Evolutionary conservation across 1,140 invertebrate species (phyloP).

Genomic region (Zaprionus lachaisei): DNA sequence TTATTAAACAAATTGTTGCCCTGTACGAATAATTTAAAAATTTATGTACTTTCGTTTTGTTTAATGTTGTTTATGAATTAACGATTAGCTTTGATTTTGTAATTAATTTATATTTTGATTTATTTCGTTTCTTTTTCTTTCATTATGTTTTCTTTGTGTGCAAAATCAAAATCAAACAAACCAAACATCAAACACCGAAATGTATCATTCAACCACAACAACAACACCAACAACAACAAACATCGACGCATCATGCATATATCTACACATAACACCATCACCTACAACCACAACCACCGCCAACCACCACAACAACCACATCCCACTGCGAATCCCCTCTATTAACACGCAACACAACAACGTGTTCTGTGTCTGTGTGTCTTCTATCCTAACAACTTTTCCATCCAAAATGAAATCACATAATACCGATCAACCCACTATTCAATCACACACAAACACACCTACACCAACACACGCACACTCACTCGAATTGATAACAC

Average conservation of each 20-base stretch:
- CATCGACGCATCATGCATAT: slow-evolving; percentile 20
- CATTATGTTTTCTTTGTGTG: slow-evolving; percentile 73
- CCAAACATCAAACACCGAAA: slow-evolving; percentile 30
- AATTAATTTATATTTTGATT: slow-evolving; percentile 73
- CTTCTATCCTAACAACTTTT: slow-evolving; percentile 79
- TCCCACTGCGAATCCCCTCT: slow-evolving; percentile 25
- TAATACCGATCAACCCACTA: slow-evolving; percentile 26
- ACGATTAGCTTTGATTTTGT: slow-evolving; percentile 68
- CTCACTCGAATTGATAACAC: not conserved
- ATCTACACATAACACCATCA: slow-evolving; percentile 27
- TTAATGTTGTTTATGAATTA: slow-evolving; percentile 35
- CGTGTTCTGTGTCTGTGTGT: slow-evolving; percentile 59
- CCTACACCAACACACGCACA: slow-evolving; percentile 10
- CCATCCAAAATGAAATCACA: slow-evolving; percentile 61
- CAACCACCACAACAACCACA: slow-evolving; percentile 30
- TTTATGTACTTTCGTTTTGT: slow-evolving; percentile 1
- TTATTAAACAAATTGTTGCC: not conserved
- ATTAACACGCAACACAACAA: slow-evolving; percentile 39
- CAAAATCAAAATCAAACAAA: slow-evolving; percentile 56
- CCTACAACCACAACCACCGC: slow-evolving; percentile 10
- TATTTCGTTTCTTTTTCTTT: slow-evolving; percentile 71
- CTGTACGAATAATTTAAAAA: not conserved
- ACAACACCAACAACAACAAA: slow-evolving; percentile 40
- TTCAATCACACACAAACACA: slow-evolving; percentile 26
- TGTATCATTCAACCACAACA: slow-evolving; percentile 38